These are phyloP conservation scores for Probosciger aterrimus DNA, from an alignment of 2,113 vertebrate genomes.

Conservation along the genomic window DNA sequence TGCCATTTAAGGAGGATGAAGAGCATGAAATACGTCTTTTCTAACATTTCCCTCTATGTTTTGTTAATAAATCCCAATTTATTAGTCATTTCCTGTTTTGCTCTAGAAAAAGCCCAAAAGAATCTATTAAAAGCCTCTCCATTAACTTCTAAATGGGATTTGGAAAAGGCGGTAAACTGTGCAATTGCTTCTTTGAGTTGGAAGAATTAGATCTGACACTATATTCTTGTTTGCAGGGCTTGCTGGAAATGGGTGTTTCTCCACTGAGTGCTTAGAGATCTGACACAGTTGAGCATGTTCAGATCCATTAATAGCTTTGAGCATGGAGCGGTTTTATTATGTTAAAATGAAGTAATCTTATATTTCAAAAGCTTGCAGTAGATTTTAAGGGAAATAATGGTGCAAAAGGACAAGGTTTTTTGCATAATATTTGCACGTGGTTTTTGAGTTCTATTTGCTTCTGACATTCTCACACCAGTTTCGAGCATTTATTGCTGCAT, in stretches of 20 bases:
- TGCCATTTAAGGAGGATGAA: background rate
- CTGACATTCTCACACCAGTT: background rate
- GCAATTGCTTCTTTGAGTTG: slow-evolving; percentile 10
- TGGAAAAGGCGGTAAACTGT: slow-evolving; percentile 3
- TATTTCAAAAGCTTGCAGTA: slow-evolving; percentile 2
- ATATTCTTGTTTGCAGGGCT: slow-evolving; percentile 15
- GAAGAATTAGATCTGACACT: slow-evolving; percentile 7
- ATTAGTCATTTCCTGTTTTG: slow-evolving; percentile 44
- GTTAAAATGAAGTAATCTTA: slow-evolving; percentile 4
- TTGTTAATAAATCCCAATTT: background rate
- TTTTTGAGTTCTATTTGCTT: background rate
- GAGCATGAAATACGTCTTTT: background rate
- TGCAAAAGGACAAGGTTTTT: slow-evolving; percentile 10
- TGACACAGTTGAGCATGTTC: background rate
- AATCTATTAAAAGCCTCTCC: slow-evolving; percentile 1
- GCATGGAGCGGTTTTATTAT: slow-evolving; percentile 1
- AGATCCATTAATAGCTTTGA: slow-evolving; percentile 9
- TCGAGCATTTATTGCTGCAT: background rate
- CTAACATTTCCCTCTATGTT: background rate
- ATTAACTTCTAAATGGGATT: slow-evolving; percentile 11
- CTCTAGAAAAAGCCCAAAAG: background rate
- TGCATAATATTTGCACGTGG: background rate
- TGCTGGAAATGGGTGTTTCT: slow-evolving; percentile 9
- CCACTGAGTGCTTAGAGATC: background rate
- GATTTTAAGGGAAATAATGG: slow-evolving; percentile 2